Base-by-base conservation (phyloP, 2,888 invertebrate species). In the Saturnia pavonia region DNA sequence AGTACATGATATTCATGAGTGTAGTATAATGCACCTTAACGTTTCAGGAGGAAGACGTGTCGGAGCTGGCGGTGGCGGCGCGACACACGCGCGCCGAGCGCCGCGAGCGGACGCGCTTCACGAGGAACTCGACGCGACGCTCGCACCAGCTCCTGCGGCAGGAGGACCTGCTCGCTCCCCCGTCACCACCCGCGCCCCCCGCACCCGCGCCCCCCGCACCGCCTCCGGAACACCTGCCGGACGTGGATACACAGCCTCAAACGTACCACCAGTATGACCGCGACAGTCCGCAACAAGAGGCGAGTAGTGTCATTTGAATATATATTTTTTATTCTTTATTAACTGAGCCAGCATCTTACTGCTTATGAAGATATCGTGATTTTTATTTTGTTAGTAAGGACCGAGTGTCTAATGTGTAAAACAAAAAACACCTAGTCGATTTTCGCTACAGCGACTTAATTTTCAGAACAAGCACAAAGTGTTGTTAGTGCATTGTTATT, bases 31-130 rank as follows among this genome's bases (percentile, higher is more conserved):
- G 2, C 2, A 34, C 34, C 34, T 34, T 4, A 34, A 34, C 25
- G 25, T 57, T 43, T 75, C 82, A 91, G 95, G 94, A 95, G 69
- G 98, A 98, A 88, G 98, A 98, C 87, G 92, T 97, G 72, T 96
- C 97, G 0, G 98, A 98, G 73, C 96, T 96, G 72, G 95, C 96
- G 0, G 96, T 96, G 78, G 85, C 94, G 6, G 85, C 91, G 63
- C 95, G 98, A 3, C 99, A 99, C 89, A 95, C 96, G 69, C 96
- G 96, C 75, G 96, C 96, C 76, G 97, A 97, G 89, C 91, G 94
- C 16, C 97, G 97, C 76, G 99, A 99, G 90, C 96, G 96, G 74
- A 96, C 96, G 81, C 96, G 97, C 77, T 97, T 96, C 89, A 89
- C 95, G 84, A 84, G 87, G 73, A 83, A 85, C 87, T 89, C 69